Conservation (phyloP, 2,797 vertebrate genomes). For the Poeciliopsis paucimaculata region DNA sequence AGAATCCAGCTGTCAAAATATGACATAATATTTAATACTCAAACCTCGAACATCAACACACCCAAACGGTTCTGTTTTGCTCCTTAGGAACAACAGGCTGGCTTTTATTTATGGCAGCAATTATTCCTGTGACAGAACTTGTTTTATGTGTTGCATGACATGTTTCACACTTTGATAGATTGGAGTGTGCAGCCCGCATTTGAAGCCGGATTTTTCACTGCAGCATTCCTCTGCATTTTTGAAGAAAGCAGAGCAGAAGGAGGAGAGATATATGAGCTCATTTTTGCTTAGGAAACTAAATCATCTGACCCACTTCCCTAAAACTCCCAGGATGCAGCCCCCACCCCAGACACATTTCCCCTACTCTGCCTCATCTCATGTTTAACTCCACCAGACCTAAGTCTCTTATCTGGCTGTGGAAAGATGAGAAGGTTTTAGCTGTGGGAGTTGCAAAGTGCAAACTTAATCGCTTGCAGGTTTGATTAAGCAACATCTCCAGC, state of each 20-base stretch:
- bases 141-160: conserved; percentile 7
- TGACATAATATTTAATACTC: background rate
- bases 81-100: background rate
- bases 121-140: background rate
- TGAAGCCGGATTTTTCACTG: conserved; percentile 39
- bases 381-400: conserved; percentile 57
- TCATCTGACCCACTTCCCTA: conserved; percentile 75
- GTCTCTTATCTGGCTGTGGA: conserved; percentile 56
- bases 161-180: conserved; percentile 8
- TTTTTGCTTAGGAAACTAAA: conserved; percentile 76
- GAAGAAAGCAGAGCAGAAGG: conserved; percentile 34
- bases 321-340: conserved; percentile 54
- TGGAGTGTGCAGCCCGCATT: conserved; percentile 21
- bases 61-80: background rate
- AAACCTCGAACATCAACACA: background rate
- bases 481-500: conserved; percentile 37
- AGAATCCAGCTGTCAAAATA: conserved; percentile 12
- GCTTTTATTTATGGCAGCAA: conserved; percentile 7
- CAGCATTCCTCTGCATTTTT: conserved; percentile 51
- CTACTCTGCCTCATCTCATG: conserved; percentile 30
- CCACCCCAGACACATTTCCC: conserved; percentile 21
- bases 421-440: conserved; percentile 35
- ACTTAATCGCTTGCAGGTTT: conserved; percentile 45
- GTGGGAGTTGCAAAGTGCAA: conserved; percentile 55
- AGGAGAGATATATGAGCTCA: conserved; percentile 59